A percentile compares a stretch with the other conserved stretches of the same genome.
Conservation (phyloP, 2,797 vertebrate genomes). For the Carcharodon carcharias region DNA sequence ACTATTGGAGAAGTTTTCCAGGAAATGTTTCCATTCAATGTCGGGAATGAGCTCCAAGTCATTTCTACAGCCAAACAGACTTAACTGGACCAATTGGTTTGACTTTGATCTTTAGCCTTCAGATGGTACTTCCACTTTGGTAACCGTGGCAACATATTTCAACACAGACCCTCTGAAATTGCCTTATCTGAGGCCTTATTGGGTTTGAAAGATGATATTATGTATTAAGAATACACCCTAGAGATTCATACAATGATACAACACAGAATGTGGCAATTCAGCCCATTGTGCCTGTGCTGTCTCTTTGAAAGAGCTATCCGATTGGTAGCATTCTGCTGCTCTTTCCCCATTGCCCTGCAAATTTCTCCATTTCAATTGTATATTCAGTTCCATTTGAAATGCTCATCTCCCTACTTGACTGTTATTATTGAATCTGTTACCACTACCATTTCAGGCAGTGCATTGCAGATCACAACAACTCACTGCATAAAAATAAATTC, state of each 20-base stretch:
- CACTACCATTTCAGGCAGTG: too few species aligned
- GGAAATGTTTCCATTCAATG: not conserved
- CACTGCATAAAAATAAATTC: too few species aligned
- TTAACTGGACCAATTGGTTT: not conserved
- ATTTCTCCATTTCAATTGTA: too few species aligned
- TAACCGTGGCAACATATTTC: not conserved
- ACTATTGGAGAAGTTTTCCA: not conserved
- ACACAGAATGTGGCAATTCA: not conserved
- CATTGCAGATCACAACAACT: too few species aligned
- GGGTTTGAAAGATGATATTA: not conserved
- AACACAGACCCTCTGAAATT: not conserved
- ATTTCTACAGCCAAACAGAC: not conserved
- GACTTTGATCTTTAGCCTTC: not conserved
- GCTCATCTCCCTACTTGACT: too few species aligned
- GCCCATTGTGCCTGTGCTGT: too few species aligned
- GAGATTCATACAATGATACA: not conserved
- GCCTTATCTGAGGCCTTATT: not conserved
- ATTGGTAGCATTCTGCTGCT: too few species aligned
- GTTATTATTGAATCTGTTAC: too few species aligned
- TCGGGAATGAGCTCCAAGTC: not conserved
- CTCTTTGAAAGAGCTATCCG: too few species aligned
- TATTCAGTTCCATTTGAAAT: too few species aligned
- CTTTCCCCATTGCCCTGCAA: too few species aligned
- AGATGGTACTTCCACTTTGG: not conserved
- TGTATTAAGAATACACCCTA: not conserved